These are phyloP conservation scores for Heliangelus exortis DNA, from an alignment of 2,797 vertebrate species.

Conservation along the genomic window DNA sequence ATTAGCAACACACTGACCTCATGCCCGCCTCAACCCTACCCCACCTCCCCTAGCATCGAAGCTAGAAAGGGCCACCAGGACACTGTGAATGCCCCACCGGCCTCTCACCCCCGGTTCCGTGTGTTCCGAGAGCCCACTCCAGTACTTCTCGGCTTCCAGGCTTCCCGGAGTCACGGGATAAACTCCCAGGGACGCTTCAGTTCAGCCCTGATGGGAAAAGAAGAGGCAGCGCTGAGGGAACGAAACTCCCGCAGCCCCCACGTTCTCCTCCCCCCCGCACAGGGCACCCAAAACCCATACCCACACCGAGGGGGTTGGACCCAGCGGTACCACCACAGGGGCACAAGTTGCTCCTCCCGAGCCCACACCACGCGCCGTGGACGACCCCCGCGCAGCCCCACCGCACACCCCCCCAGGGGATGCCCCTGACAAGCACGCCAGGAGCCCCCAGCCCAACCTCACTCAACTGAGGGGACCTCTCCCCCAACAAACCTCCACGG, in stretches of 20 bases:
- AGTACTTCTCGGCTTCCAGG: not conserved
- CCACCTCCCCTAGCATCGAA: not conserved
- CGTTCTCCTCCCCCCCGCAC: not conserved
- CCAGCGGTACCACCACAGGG: no score
- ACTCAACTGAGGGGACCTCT: not conserved
- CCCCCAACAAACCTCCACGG: not conserved
- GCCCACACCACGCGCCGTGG: not conserved
- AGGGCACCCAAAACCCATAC: no score
- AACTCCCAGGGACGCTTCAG: not conserved
- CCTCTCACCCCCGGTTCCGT: rapidly evolving
- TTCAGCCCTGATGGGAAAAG: rapidly evolving
- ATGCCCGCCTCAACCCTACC: not conserved
- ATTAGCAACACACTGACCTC: not conserved
- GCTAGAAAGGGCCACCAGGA: not conserved
- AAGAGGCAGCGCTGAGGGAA: not conserved
- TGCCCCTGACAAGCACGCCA: not conserved
- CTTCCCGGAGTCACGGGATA: not conserved
- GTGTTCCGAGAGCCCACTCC: rapidly evolving
- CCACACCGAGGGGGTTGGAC: no score
- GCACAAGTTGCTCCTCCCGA: not conserved
- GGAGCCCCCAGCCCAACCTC: not conserved
- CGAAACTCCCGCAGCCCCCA: rapidly evolving
- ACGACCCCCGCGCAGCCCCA: no score
- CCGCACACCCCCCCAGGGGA: not conserved
- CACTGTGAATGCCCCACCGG: not conserved